Base-by-base conservation (phyloP, 2,113 vertebrate genomes). In the Orthonyx spaldingii region DNA sequence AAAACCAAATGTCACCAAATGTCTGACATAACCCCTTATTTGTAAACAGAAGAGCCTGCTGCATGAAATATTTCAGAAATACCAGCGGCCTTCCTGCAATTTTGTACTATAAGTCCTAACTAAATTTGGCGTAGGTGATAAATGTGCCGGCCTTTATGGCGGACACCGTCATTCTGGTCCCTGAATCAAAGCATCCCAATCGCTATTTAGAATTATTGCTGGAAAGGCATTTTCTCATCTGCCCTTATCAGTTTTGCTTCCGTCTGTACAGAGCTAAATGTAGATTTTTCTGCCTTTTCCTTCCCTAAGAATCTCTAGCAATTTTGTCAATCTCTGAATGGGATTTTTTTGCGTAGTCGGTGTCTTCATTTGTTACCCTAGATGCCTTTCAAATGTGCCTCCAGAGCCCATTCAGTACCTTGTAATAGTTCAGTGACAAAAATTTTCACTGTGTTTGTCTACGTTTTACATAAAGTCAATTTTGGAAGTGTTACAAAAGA, bases 21-120 rank as follows among this genome's bases (percentile, higher is more conserved):
- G 97, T 84, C 96, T 97, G 97, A 97, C 97, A 97, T 95, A 98
- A 98, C 94, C 93, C 96, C 95, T 98, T 98, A 98, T 98, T 98
- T 98, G 98, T 97, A 98, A 97, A 96, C 97, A 97, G 91, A 97
- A 97, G 93, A 94, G 90, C 86, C 95, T 92, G 93, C 90, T 95
- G 94, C 80, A 60, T 53, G 66, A 90, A 96, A 93, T 41, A 69
- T 94, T 96, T 95, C 97, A 96, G 96, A 97, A 97, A 97, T 95
- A 96, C 79, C 95, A 83, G 93, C 49, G 86, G 95, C 95, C 95
- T 88, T 57, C 89, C 98, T 96, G 97, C 92, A 93, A 94, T 97
- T 97, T 81, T 90, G 82, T 95, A 83, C 89, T 81, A 18, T 41
- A 42, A 63, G 92, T 95, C 96, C 95, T 95, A 96, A 95, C 96